phyloP scores from a whole-genome alignment of 2,797 vertebrate genomes.

The Meriones psammophilus region DNA sequence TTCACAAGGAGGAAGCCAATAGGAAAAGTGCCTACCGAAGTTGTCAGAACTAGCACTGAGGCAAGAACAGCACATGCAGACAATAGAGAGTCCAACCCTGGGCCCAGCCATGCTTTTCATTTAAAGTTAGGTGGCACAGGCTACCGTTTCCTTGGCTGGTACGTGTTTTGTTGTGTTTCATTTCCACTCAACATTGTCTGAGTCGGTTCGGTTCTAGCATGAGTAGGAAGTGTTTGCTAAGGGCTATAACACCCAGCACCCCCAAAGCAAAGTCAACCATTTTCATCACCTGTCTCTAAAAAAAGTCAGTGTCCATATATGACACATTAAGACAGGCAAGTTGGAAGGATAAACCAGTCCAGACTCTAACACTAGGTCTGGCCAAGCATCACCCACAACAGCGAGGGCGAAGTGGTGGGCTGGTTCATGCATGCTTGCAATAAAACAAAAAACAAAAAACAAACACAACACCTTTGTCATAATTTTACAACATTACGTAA shows the following conservation, averaged over 20 bases:
- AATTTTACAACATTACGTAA: neutral
- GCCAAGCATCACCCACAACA: neutral
- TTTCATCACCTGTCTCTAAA: neutral
- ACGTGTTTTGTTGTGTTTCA: neutral
- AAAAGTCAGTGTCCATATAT: neutral
- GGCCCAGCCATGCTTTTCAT: too few relatives aligned
- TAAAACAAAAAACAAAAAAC: neutral
- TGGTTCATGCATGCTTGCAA: neutral
- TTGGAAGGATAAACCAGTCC: neutral
- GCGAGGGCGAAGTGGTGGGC: neutral
- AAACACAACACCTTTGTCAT: neutral
- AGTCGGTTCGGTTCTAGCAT: neutral
- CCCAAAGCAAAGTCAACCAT: neutral
- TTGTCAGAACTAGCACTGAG: neutral
- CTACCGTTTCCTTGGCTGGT: neutral
- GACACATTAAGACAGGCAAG: neutral
- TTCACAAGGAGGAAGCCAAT: neutral
- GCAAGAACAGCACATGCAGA: neutral
- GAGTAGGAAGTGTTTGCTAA: slow-evolving; percentile 10
- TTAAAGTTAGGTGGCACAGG: too few relatives aligned
- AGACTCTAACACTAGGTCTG: too few relatives aligned
- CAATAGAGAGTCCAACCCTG: neutral
- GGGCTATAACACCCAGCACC: neutral
- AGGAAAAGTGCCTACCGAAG: neutral
- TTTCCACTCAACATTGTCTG: neutral